Percentiles rank a stretch among this genome's conserved stretches.
phyloP scores from a whole-genome alignment of 2,797 vertebrate genomes.

The Phrynocephalus forsythii region DNA sequence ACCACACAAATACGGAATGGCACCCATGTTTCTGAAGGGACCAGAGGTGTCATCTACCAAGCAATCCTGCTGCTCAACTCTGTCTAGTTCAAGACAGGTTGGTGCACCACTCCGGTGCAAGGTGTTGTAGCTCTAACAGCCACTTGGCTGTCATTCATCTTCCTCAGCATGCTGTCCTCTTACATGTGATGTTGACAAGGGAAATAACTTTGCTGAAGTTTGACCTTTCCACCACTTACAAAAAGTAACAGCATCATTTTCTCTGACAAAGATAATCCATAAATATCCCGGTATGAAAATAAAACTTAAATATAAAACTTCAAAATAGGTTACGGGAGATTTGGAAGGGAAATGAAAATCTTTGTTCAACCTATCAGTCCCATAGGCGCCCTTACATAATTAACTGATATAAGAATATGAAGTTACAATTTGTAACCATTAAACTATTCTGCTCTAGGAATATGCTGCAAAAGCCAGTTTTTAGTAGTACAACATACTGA shows the following conservation, averaged over 20 bases:
- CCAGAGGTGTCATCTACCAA: conserved; percentile 4
- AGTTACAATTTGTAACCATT: conserved; percentile 77
- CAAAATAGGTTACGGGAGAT: conserved; percentile 77
- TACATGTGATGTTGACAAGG: conserved; percentile 46
- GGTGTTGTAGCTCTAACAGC: conserved; percentile 36
- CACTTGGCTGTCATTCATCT: conserved; percentile 53
- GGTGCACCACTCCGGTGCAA: not conserved
- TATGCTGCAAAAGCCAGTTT: conserved; percentile 77
- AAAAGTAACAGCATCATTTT: conserved; percentile 70
- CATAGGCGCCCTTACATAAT: conserved; percentile 76
- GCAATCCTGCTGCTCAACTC: not conserved
- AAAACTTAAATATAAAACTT: conserved; percentile 86
- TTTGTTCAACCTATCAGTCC: conserved; percentile 78
- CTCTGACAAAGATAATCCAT: conserved; percentile 77
- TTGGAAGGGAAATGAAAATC: conserved; percentile 74
- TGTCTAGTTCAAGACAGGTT: conserved; percentile 1
- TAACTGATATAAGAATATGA: conserved; percentile 79
- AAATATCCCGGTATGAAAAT: conserved; percentile 85
- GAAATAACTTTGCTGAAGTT: conserved; percentile 53
- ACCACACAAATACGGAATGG: conserved; percentile 46
- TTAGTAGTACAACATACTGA: conserved; percentile 74
- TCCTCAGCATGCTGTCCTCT: conserved; percentile 43
- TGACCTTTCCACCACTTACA: conserved; percentile 57
- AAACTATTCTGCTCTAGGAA: conserved; percentile 77
- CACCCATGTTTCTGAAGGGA: conserved; percentile 41